Percentiles rank a stretch among this genome's conserved stretches.
These are phyloP conservation scores for Arnoldichthys spilopterus DNA, from an alignment of 2,797 vertebrate genomes.

Conservation along the genomic window DNA sequence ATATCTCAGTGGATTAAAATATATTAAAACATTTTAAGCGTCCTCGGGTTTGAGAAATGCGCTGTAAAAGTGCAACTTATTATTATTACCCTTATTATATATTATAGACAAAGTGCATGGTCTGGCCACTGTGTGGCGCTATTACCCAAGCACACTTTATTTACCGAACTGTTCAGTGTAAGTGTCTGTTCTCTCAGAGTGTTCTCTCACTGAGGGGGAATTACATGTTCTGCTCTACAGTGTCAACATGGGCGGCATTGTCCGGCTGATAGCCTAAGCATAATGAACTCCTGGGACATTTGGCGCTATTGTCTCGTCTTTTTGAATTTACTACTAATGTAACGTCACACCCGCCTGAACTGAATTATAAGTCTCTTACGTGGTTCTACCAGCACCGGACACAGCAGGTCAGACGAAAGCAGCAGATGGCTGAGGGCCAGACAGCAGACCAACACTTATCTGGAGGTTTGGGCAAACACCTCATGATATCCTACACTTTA, in stretches of 20 bases:
- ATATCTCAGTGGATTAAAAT: too few relatives aligned
- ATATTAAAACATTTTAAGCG: too few relatives aligned
- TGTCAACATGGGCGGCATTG: background rate
- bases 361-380: too few relatives aligned
- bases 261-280: background rate
- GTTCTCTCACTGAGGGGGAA: too few relatives aligned
- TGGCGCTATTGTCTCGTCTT: background rate
- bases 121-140: conserved; percentile 26
- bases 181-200: background rate
- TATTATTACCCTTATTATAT: too few relatives aligned
- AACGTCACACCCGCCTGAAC: too few relatives aligned
- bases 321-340: too few relatives aligned
- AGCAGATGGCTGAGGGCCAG: background rate
- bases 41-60: too few relatives aligned
- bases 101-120: too few relatives aligned
- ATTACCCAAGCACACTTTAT: background rate
- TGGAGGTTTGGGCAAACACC: conserved; percentile 4
- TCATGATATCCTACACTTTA: background rate
- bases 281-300: background rate
- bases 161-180: too few relatives aligned
- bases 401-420: background rate
- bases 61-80: too few relatives aligned
- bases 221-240: background rate
- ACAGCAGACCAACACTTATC: background rate
- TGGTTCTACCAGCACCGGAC: background rate